Percentiles rank a stretch among this genome's conserved stretches.
These are phyloP conservation scores for Catharus minimus DNA, from an alignment of 2,113 vertebrate species.

Conservation along the genomic window DNA sequence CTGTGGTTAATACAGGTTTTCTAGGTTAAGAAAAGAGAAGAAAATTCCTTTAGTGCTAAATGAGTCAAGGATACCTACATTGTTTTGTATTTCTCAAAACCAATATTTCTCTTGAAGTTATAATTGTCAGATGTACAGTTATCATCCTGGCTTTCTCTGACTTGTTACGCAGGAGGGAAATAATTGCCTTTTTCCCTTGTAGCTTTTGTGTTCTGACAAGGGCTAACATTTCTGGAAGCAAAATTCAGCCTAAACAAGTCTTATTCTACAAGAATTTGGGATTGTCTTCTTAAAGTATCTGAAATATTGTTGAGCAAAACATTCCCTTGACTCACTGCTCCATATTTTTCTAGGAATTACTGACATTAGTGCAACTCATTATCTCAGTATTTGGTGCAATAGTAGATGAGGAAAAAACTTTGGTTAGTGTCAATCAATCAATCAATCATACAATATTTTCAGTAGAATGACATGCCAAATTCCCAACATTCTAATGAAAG, in stretches of 20 bases:
- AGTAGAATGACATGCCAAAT: not conserved
- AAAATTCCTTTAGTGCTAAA: not conserved
- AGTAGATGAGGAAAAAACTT: slow-evolving; percentile 20
- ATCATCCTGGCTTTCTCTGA: not conserved
- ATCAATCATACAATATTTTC: not conserved
- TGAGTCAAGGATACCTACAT: rapidly evolving
- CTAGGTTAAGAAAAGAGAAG: not conserved
- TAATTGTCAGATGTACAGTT: not conserved
- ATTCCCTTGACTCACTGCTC: not conserved
- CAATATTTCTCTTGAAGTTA: not conserved
- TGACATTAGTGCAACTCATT: not conserved
- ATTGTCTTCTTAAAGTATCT: not conserved
- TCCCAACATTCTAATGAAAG: slow-evolving; percentile 35
- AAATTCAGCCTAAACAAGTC: not conserved
- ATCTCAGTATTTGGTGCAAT: not conserved
- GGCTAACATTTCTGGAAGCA: not conserved
- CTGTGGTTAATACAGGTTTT: not conserved
- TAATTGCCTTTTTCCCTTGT: not conserved
- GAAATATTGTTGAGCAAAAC: not conserved
- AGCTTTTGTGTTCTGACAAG: not conserved
- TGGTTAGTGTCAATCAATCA: slow-evolving; percentile 29
- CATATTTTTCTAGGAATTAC: not conserved
- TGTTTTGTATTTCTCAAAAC: not conserved
- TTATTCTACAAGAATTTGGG: not conserved
- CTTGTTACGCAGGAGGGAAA: not conserved